These are phyloP conservation scores for Esox niger DNA, from an alignment of 2,113 vertebrate species.

Conservation along the genomic window DNA sequence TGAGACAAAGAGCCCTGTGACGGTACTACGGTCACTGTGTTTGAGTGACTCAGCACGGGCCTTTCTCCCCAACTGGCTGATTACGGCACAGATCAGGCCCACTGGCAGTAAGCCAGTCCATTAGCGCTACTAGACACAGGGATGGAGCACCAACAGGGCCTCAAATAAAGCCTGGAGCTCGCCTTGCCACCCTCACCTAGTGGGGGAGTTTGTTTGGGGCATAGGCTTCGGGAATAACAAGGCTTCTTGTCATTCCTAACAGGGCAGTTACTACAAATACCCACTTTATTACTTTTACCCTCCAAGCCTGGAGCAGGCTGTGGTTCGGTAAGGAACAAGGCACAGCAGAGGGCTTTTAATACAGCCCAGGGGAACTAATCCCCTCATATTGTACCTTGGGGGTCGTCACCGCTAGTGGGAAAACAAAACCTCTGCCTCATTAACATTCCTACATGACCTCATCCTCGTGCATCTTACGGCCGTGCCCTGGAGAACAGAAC, in stretches of 20 bases:
- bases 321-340: no score
- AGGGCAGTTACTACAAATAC: neutral
- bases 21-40: slow-evolving; percentile 41
- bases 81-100: neutral
- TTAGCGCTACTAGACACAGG: neutral
- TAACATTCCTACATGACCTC: slow-evolving; percentile 31
- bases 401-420: neutral
- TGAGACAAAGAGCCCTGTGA: slow-evolving; percentile 58
- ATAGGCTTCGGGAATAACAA: neutral
- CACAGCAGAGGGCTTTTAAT: no score
- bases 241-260: neutral
- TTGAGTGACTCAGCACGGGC: slow-evolving; percentile 57
- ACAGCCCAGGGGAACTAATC: neutral
- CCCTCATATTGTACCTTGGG: neutral
- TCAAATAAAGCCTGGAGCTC: slow-evolving; percentile 1
- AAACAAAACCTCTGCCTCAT: slow-evolving; percentile 16
- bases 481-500: slow-evolving; percentile 5
- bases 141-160: neutral
- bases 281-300: neutral
- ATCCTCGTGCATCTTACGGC: neutral
- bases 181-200: neutral
- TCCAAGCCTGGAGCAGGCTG: neutral
- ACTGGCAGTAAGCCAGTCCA: slow-evolving; percentile 23
- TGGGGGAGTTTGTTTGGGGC: neutral
- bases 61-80: slow-evolving; percentile 33